phyloP scores from a whole-genome alignment of 2,888 invertebrate species.

The Xylophagus ater region DNA sequence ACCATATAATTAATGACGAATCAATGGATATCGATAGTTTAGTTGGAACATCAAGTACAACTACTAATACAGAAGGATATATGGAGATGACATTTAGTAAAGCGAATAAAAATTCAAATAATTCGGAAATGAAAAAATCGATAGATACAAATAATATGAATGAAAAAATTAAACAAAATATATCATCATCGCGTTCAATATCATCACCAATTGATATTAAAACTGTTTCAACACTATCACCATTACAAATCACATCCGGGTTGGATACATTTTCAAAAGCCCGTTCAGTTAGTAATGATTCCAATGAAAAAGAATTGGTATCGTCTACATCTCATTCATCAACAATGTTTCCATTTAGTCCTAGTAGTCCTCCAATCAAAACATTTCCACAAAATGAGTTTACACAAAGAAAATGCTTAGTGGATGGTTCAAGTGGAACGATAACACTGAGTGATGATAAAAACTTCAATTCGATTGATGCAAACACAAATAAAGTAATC shows the following conservation, averaged over 20 bases:
- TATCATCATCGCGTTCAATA: slow-evolving; percentile 10
- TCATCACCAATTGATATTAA: slow-evolving; percentile 17
- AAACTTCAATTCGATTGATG: background rate
- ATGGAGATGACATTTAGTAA: slow-evolving; percentile 51
- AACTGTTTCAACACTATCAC: too few relatives aligned
- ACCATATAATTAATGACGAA: too few relatives aligned
- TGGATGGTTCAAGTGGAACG: slow-evolving; percentile 33
- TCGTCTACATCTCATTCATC: slow-evolving; percentile 43
- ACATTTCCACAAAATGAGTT: slow-evolving; percentile 30
- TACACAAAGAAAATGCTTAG: slow-evolving; percentile 28
- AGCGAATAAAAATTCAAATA: slow-evolving; percentile 27
- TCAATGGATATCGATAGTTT: too few relatives aligned
- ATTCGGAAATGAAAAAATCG: slow-evolving; percentile 9
- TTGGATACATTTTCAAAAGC: slow-evolving; percentile 16
- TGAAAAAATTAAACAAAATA: slow-evolving; percentile 9
- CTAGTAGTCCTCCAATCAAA: slow-evolving; percentile 50
- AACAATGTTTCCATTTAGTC: slow-evolving; percentile 58
- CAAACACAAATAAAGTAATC: slow-evolving; percentile 4
- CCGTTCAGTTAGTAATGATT: slow-evolving; percentile 32
- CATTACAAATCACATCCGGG: slow-evolving; percentile 14
- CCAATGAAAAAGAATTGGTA: slow-evolving; percentile 37
- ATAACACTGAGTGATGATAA: slow-evolving; percentile 22
- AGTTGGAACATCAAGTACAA: too few relatives aligned
- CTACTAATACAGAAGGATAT: slow-evolving; percentile 50
- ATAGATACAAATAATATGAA: slow-evolving; percentile 20